Percentiles rank a stretch among this genome's conserved stretches.
Evolutionary conservation across 92 coral and sea anemone species (phyloP).

Genomic region (Phenganax stokvisi): DNA sequence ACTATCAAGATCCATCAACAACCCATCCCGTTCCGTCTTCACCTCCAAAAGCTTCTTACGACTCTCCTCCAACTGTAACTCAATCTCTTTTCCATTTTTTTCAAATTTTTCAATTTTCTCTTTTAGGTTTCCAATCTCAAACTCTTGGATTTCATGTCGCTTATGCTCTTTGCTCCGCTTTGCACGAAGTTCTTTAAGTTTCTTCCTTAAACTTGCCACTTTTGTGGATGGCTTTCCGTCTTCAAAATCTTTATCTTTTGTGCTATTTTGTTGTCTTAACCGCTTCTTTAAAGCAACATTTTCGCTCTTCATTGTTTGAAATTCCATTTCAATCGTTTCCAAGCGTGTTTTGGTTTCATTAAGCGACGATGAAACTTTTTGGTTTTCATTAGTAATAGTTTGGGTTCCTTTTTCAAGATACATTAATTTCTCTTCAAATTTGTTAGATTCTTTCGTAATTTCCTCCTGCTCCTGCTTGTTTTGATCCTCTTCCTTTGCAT

Average conservation of each 20-base stretch:
- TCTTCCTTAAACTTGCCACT: conserved; percentile 4
- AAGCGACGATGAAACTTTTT: conserved; percentile 6
- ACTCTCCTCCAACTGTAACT: background rate
- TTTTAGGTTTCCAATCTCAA: conserved; percentile 29
- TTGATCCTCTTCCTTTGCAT: background rate
- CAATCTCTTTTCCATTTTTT: conserved; percentile 18
- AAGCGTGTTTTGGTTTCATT: conserved; percentile 10
- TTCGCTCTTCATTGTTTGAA: conserved; percentile 12
- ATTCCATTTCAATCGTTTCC: conserved; percentile 12
- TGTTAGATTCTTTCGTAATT: background rate
- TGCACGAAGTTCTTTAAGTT: conserved; percentile 29
- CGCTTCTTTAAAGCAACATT: conserved; percentile 18
- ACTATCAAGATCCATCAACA: conserved; percentile 27
- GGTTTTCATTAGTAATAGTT: conserved; percentile 4
- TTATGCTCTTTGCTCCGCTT: conserved; percentile 28
- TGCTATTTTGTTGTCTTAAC: conserved; percentile 17
- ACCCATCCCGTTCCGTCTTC: conserved; percentile 28
- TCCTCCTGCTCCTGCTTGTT: conserved; percentile 5
- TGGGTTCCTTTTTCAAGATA: conserved; percentile 2
- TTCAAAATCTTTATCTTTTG: background rate
- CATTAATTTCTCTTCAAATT: conserved; percentile 5
- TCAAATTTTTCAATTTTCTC: conserved; percentile 33
- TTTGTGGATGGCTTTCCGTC: conserved; percentile 5
- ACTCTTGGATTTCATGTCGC: conserved; percentile 22
- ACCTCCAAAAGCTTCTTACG: conserved; percentile 30